These are phyloP conservation scores for Scarus forsteni DNA, from an alignment of 2,797 vertebrate genomes.

Conservation along the genomic window DNA sequence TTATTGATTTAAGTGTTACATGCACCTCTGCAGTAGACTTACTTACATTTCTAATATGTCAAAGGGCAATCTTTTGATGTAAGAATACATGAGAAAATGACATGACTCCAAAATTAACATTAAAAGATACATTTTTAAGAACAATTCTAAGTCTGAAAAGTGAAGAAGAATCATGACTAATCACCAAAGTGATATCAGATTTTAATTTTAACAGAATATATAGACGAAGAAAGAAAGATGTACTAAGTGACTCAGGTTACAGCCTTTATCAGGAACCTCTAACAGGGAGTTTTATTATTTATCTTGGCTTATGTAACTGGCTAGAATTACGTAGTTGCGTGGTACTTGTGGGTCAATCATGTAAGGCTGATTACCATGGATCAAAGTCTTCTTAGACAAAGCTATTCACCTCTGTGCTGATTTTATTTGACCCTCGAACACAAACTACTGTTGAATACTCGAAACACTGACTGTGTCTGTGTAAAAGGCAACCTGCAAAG, in stretches of 20 bases:
- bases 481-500: too few relatives aligned
- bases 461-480: not conserved
- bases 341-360: slow-evolving; percentile 18
- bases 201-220: not conserved
- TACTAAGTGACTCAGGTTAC: not conserved
- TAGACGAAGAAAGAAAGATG: not conserved
- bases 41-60: too few relatives aligned
- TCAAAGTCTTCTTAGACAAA: slow-evolving; percentile 58
- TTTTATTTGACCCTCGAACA: slow-evolving; percentile 37
- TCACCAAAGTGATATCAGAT: not conserved
- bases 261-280: not conserved
- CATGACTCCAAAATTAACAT: too few relatives aligned
- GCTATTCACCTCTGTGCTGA: slow-evolving; percentile 50
- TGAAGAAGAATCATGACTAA: not conserved
- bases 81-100: too few relatives aligned
- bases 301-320: slow-evolving; percentile 55
- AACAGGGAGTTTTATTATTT: slow-evolving; percentile 25
- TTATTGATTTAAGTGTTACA: not conserved
- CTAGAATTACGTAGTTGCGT: slow-evolving; percentile 25
- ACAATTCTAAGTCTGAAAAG: not conserved
- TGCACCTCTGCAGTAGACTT: not conserved
- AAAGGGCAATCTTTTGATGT: too few relatives aligned
- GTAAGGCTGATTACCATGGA: slow-evolving; percentile 28
- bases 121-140: not conserved
- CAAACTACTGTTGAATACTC: not conserved